These are phyloP conservation scores for Drosophila glabriapex DNA, from an alignment of 2,888 invertebrate species.

Conservation along the genomic window DNA sequence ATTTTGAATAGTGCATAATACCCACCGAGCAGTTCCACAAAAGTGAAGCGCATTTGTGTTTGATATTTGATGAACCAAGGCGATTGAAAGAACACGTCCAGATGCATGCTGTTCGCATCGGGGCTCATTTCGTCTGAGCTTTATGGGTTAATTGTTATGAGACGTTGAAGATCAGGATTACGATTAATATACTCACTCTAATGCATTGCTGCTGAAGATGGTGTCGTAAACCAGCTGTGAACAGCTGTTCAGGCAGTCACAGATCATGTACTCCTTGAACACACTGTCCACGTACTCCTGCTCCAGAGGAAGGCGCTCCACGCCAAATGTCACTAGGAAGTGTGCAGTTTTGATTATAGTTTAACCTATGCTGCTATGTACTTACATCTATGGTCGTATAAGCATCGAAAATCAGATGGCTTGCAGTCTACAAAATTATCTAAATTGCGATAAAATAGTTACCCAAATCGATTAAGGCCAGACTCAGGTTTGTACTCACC, in stretches of 20 bases:
- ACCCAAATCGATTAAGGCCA: neutral
- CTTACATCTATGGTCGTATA: constrained; percentile 78
- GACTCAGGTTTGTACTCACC: constrained; percentile 42
- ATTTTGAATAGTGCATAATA: neutral
- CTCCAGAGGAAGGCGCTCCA: constrained; percentile 69
- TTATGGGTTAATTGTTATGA: neutral
- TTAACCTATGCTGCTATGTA: neutral
- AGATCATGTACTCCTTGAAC: constrained; percentile 78
- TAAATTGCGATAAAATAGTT: constrained; percentile 11
- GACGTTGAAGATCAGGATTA: neutral
- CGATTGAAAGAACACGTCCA: constrained; percentile 84
- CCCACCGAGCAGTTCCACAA: constrained; percentile 85
- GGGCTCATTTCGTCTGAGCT: constrained; percentile 43
- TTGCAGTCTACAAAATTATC: constrained; percentile 79
- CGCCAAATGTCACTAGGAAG: constrained; percentile 55
- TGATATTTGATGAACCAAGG: constrained; percentile 84
- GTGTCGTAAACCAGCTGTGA: constrained; percentile 71
- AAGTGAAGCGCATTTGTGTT: constrained; percentile 84
- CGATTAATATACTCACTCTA: constrained; percentile 63
- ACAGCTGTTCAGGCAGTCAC: constrained; percentile 83
- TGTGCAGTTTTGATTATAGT: neutral
- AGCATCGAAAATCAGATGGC: constrained; percentile 78
- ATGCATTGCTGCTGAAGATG: constrained; percentile 54
- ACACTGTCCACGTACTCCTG: constrained; percentile 69
- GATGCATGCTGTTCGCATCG: constrained; percentile 32